A percentile compares a stretch with the other conserved stretches of the same genome.
Conservation (phyloP, 2,888 invertebrate species). For the Conops quadrifasciatus region DNA sequence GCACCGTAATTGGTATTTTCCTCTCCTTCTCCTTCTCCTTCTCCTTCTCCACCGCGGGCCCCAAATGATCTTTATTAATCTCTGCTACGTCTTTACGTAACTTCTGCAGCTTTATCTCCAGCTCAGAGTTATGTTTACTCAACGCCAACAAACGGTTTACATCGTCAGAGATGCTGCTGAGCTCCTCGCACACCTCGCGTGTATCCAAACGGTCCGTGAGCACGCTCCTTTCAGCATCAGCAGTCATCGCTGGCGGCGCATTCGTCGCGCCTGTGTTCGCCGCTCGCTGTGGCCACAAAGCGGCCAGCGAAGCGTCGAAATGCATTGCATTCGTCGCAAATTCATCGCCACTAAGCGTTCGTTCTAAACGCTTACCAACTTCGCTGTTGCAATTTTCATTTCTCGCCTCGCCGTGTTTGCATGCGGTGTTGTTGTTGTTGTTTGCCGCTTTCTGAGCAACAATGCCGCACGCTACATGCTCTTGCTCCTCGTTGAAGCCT, state of each 20-base stretch:
- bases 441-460: constrained; percentile 49
- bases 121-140: constrained; percentile 57
- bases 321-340: constrained; percentile 37
- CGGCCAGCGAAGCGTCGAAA: constrained; percentile 41
- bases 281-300: constrained; percentile 30
- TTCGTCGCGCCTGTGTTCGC: constrained; percentile 30
- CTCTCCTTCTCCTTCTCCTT: constrained; percentile 2
- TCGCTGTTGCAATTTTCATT: constrained; percentile 25
- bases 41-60: constrained; percentile 1
- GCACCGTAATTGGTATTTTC: background rate
- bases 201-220: constrained; percentile 42
- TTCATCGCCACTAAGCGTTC: constrained; percentile 37
- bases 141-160: constrained; percentile 58
- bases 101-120: constrained; percentile 58
- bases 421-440: constrained; percentile 38
- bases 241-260: constrained; percentile 36
- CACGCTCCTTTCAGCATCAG: constrained; percentile 39
- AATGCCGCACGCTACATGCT: constrained; percentile 37
- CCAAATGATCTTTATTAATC: constrained; percentile 62
- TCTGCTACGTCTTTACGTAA: constrained; percentile 58
- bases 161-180: constrained; percentile 61
- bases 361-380: constrained; percentile 46
- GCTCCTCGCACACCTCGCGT: constrained; percentile 55
- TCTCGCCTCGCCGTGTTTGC: background rate
- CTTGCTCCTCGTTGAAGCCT: background rate